Evolutionary conservation across 2,888 invertebrate genomes (phyloP), one percentile per base, ranked within the genome.

Genomic region (Ornithoptera priamus): DNA sequence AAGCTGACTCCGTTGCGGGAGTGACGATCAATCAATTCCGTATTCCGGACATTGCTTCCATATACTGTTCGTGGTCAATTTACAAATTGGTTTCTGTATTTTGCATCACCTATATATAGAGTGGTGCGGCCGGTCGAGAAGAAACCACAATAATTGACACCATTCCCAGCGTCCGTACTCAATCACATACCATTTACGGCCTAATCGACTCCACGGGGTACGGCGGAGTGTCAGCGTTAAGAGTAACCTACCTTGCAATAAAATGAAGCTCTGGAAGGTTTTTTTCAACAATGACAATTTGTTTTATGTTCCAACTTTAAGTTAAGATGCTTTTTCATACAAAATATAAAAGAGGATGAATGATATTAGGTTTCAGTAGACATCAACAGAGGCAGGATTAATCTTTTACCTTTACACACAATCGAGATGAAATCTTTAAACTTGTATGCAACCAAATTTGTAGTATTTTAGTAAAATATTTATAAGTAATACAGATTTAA

Each of bases 111-210:
- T 58, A 17, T 59, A n/a, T 50, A 63, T 15, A 12, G 18, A 42
- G 39, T 24, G 61, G 57, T 65, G 57, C 39, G 61, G 56, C 62
- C 58, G 64, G 70, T 64, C 64, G 68, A 50, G 53, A 69, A 68
- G 71, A 71, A 65, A 67, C 74, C 74, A 74, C 74, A 75, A 76
- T 79, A 78, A 81, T 76, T 82, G 81, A 79, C 81, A 81, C 79
- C 75, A 77, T 80, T 80, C 79, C 71, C 74, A 78, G 73, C 67
- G 68, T 56, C 70, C 73, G 57, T 70, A 68, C 66, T 69, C 67
- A 71, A 60, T 60, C 53, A 71, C 63, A 30, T 30, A 56, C 57
- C 71, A 65, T 72, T 74, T 72, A 73, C 42, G 74, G 73, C 42
- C 15, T 70, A 67, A 67, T 63, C 53, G 70, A 24, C 50, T 62